phyloP scores from a whole-genome alignment of 1,140 invertebrate genomes.

The Eriocheir sinensis region DNA sequence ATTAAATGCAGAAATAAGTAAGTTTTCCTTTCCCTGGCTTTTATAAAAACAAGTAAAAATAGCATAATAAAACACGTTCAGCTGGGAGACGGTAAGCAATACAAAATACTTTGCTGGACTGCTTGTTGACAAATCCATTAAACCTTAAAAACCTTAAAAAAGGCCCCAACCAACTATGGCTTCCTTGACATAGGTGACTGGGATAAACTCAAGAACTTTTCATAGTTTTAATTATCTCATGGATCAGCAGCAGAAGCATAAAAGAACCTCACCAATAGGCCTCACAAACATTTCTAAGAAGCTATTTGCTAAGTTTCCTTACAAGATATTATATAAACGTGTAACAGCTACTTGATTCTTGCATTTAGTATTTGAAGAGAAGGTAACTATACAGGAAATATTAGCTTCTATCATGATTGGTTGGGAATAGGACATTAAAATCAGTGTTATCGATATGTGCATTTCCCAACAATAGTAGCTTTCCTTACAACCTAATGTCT shows the following conservation, averaged over 20 bases:
- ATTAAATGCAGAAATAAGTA: constrained; percentile 3
- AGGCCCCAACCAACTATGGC: not conserved
- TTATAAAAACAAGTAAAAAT: not conserved
- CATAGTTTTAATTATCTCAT: not conserved
- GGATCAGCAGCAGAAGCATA: not conserved
- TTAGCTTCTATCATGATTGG: not conserved
- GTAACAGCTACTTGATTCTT: not conserved
- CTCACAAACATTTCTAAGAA: not conserved
- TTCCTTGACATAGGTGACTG: constrained; percentile 13
- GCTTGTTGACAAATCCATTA: not conserved
- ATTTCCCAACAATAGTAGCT: not conserved
- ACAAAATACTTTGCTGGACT: not conserved
- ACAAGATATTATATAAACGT: not conserved
- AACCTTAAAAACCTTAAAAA: not conserved
- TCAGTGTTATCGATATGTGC: not conserved
- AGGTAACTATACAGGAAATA: not conserved
- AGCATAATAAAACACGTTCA: not conserved
- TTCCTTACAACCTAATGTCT: not conserved
- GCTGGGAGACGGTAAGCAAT: not conserved
- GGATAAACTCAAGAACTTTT: not conserved
- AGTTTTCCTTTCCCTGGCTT: not conserved
- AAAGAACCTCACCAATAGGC: not conserved
- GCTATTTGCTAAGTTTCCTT: not conserved
- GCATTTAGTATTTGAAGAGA: not conserved
- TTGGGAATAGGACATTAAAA: not conserved